Percentiles rank a stretch among this genome's conserved stretches.
phyloP scores from a whole-genome alignment of 2,113 vertebrate species.

The Antidorcas marsupialis region DNA sequence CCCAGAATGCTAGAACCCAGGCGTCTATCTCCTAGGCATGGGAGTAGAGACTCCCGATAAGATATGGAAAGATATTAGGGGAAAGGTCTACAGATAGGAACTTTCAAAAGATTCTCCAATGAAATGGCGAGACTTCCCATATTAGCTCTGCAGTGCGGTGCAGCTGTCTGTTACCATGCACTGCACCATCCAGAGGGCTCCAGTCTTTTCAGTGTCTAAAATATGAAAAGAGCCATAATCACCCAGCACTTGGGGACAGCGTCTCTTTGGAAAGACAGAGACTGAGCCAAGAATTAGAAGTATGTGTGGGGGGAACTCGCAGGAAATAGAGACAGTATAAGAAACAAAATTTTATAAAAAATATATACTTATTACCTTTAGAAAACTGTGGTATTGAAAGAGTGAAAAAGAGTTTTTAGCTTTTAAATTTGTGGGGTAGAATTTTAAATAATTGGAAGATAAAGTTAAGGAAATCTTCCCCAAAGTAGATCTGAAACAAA shows the following conservation, averaged over 20 bases:
- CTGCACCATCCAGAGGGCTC: background rate
- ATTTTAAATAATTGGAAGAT: conserved; percentile 26
- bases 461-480: background rate
- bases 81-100: background rate
- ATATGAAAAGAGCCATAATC: background rate
- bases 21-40: background rate
- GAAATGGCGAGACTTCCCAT: background rate
- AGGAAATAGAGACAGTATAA: background rate
- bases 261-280: background rate
- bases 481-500: background rate
- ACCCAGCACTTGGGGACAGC: background rate
- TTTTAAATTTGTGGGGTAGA: background rate
- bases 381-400: background rate
- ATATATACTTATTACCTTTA: background rate
- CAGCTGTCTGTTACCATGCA: background rate
- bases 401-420: background rate
- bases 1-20: background rate
- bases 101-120: background rate
- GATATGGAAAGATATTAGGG: background rate
- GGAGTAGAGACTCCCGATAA: background rate
- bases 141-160: background rate
- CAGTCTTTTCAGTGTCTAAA: background rate
- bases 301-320: background rate
- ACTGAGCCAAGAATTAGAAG: background rate
- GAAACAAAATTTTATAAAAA: background rate